These are phyloP conservation scores for Dunckerocampus dactyliophorus DNA, from an alignment of 2,113 vertebrate genomes.

Conservation along the genomic window DNA sequence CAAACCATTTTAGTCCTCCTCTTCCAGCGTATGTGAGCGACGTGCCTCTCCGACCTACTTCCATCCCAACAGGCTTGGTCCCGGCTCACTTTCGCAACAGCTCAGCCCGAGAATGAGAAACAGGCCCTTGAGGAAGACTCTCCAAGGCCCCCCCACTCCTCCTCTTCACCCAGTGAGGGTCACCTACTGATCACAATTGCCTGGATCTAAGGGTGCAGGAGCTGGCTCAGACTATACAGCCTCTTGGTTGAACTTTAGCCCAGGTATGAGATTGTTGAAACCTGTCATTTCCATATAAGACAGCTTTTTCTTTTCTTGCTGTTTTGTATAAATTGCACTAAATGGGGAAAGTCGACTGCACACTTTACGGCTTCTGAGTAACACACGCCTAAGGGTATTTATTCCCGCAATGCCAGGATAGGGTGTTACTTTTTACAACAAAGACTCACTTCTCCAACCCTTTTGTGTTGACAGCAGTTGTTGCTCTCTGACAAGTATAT, in stretches of 20 bases:
- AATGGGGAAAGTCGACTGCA: too few relatives aligned
- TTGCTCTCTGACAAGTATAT: too few relatives aligned
- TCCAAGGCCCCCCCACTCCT: constrained; percentile 19
- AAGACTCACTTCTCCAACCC: too few relatives aligned
- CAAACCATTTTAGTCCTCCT: constrained; percentile 64
- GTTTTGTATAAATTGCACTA: too few relatives aligned
- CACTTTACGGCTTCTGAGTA: too few relatives aligned
- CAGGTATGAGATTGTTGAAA: too few relatives aligned
- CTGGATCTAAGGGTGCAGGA: constrained; percentile 49
- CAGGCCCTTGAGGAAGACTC: constrained; percentile 54
- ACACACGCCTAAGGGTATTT: too few relatives aligned
- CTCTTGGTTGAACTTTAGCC: constrained; percentile 2
- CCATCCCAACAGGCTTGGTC: constrained; percentile 57
- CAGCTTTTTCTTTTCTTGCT: too few relatives aligned
- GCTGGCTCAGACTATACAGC: constrained; percentile 48
- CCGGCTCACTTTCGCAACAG: constrained; percentile 60
- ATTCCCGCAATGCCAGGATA: too few relatives aligned
- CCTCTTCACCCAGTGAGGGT: constrained; percentile 42
- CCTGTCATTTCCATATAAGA: too few relatives aligned
- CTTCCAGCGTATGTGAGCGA: constrained; percentile 55
- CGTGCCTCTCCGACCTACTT: constrained; percentile 58
- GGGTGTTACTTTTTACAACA: too few relatives aligned
- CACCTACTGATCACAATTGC: constrained; percentile 59
- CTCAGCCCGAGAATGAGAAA: constrained; percentile 62
- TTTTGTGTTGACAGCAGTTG: too few relatives aligned